Evolutionary conservation across 2,113 vertebrate species (phyloP).

Genomic region (Spermophilus dauricus): DNA sequence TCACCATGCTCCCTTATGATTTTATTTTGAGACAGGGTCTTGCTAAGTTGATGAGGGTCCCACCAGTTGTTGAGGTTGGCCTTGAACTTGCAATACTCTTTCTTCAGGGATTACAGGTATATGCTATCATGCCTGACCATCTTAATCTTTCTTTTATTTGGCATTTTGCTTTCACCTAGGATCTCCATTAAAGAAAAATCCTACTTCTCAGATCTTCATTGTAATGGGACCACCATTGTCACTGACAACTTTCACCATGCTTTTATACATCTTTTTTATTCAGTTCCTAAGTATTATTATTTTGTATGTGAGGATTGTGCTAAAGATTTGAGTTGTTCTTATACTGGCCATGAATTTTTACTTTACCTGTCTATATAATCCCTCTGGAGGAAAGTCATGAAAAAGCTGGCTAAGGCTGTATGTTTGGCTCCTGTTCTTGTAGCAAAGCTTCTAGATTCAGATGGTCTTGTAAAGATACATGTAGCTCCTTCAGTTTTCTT

Average conservation of each 20-base stretch:
- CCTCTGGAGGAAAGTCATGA: slow-evolving; percentile 11
- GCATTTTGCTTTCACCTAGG: slow-evolving; percentile 1
- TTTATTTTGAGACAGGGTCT: no score
- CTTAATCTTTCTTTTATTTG: slow-evolving; percentile 48
- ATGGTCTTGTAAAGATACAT: not conserved
- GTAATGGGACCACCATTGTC: not conserved
- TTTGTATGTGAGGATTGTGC: slow-evolving; percentile 47
- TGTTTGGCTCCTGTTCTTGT: slow-evolving; percentile 36
- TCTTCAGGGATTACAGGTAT: no score
- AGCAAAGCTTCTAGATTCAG: slow-evolving; percentile 26
- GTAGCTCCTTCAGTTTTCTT: slow-evolving; percentile 46
- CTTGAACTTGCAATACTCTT: no score
- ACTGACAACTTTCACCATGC: slow-evolving; percentile 45
- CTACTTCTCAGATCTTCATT: slow-evolving; percentile 21
- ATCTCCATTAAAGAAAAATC: slow-evolving; percentile 1
- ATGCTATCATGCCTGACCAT: not conserved
- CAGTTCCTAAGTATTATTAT: slow-evolving; percentile 48
- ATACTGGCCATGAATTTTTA: not conserved
- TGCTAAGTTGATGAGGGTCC: no score
- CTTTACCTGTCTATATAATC: not conserved
- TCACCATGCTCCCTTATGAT: no score
- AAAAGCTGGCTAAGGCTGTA: not conserved
- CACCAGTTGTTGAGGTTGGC: no score
- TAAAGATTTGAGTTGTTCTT: slow-evolving; percentile 28
- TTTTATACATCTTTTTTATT: slow-evolving; percentile 61